Conservation (phyloP, 2,113 vertebrate species). For the Euleptes europaea region DNA sequence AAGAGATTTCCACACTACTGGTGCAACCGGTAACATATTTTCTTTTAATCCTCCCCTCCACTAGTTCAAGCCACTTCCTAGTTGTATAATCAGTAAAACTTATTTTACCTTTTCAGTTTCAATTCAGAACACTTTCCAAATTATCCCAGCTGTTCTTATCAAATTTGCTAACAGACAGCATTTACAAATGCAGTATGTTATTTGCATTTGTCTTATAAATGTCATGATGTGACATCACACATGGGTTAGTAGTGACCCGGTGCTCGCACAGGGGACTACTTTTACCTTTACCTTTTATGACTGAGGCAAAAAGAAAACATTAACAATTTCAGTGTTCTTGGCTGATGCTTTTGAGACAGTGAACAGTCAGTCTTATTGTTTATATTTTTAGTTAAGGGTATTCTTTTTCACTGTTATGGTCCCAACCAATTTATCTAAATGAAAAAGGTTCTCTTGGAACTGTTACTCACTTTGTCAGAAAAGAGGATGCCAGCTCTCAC, state of each 20-base stretch:
- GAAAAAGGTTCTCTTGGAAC: constrained; percentile 45
- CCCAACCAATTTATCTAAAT: constrained; percentile 45
- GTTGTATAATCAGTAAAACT: constrained; percentile 24
- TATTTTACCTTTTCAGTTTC: constrained; percentile 5
- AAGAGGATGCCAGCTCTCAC: constrained; percentile 35
- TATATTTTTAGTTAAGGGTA: constrained; percentile 28
- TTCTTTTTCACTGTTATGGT: not conserved
- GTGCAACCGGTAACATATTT: not conserved
- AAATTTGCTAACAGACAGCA: constrained; percentile 1
- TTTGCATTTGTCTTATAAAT: constrained; percentile 11
- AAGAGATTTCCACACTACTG: not conserved
- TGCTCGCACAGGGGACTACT: no score
- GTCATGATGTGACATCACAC: no score
- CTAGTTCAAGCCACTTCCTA: not conserved
- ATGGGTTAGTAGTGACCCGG: no score
- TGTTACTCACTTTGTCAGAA: constrained; percentile 44
- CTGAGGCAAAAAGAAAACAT: constrained; percentile 27
- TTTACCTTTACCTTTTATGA: no score
- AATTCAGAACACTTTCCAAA: constrained; percentile 16
- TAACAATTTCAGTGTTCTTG: constrained; percentile 35
- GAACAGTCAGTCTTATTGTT: constrained; percentile 26
- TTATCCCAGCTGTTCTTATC: constrained; percentile 9
- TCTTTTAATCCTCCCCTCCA: not conserved
- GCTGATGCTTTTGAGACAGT: constrained; percentile 40
- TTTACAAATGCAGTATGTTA: constrained; percentile 45